A percentile compares a stretch with the other conserved stretches of the same genome.
phyloP scores from a whole-genome alignment of 1,140 invertebrate genomes.

The Neuroterus valhalla region DNA sequence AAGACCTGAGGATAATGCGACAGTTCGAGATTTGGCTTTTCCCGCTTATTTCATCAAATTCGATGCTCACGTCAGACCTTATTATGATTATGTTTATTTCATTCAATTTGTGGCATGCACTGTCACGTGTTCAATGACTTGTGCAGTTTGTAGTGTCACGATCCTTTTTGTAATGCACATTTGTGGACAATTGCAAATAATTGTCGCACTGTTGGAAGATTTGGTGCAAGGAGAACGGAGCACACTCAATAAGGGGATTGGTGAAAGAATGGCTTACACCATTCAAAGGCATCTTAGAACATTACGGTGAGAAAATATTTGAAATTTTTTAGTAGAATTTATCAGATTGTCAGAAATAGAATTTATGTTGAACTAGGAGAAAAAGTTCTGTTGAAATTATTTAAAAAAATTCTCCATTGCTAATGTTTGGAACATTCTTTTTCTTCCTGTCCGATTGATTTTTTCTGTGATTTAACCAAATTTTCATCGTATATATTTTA shows the following conservation, averaged over 20 bases:
- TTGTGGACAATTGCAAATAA: neutral
- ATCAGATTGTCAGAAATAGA: too few relatives aligned
- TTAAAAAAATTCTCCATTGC: too few relatives aligned
- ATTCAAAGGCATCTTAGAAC: conserved; percentile 50
- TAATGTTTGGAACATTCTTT: too few relatives aligned
- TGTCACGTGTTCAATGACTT: neutral
- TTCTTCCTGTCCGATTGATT: too few relatives aligned
- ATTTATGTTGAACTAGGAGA: too few relatives aligned
- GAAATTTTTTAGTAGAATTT: too few relatives aligned
- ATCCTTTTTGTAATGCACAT: conserved; percentile 2
- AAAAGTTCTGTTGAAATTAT: too few relatives aligned
- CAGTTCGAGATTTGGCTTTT: neutral
- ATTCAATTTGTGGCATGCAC: neutral
- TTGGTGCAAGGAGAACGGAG: neutral
- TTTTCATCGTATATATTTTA: too few relatives aligned
- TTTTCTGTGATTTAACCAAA: too few relatives aligned
- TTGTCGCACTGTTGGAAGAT: conserved; percentile 12
- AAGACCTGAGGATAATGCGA: neutral
- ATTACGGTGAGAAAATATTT: neutral
- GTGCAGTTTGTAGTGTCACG: neutral
- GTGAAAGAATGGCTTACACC: conserved; percentile 50
- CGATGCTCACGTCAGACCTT: neutral
- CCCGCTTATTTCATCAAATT: neutral
- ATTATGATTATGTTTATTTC: neutral
- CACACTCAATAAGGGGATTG: neutral